Conservation (phyloP, 2,113 vertebrate species). For the Colaptes auratus region DNA sequence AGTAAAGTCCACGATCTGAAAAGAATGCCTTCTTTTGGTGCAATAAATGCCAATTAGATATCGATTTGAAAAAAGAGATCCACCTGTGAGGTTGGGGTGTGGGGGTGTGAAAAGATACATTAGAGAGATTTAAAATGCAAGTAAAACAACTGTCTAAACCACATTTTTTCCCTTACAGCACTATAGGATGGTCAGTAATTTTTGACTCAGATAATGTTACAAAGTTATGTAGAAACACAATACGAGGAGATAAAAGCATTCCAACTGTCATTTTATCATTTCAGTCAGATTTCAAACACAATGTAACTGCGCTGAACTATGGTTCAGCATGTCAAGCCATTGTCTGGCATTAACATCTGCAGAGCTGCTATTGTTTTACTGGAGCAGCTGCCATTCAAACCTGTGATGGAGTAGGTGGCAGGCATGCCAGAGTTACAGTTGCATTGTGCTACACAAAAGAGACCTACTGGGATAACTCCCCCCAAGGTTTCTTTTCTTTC, state of each 20-base stretch:
- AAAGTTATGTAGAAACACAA: not conserved
- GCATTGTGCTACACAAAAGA: slow-evolving; percentile 51
- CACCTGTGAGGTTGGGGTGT: not conserved
- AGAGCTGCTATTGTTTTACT: slow-evolving; percentile 37
- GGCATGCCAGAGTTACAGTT: not conserved
- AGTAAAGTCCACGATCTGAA: not conserved
- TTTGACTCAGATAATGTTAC: not conserved
- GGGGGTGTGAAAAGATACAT: not conserved
- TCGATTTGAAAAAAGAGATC: not conserved
- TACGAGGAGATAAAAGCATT: slow-evolving; percentile 23
- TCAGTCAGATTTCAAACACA: slow-evolving; percentile 17
- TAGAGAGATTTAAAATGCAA: not conserved
- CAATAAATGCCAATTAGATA: not conserved
- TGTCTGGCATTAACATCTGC: slow-evolving; percentile 28
- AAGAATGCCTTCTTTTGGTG: not conserved
- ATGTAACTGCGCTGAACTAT: not conserved
- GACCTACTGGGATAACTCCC: slow-evolving; percentile 16
- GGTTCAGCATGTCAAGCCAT: slow-evolving; percentile 38
- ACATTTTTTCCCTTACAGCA: not conserved
- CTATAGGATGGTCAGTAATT: not conserved
- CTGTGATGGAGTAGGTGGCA: slow-evolving; percentile 42
- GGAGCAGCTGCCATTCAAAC: slow-evolving; percentile 58
- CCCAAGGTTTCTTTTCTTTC: not conserved
- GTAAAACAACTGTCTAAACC: not conserved
- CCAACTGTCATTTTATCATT: not conserved